Evolutionary conservation across 2,113 vertebrate species (phyloP).

Genomic region (Ammodytes marinus): DNA sequence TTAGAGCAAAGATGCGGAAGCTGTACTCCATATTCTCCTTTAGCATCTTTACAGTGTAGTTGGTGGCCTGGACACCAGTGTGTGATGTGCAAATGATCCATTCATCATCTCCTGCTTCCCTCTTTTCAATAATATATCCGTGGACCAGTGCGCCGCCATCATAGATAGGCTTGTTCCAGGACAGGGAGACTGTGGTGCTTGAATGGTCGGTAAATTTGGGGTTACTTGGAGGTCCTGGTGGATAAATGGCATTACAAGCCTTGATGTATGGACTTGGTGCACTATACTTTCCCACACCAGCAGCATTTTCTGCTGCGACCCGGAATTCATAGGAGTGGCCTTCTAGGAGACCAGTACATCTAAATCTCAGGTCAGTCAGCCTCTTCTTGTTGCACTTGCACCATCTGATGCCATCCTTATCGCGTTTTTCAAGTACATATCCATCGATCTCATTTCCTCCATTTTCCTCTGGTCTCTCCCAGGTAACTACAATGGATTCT

Average conservation of each 20-base stretch:
- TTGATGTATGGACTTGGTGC: conserved; percentile 91
- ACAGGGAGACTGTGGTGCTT: conserved; percentile 92
- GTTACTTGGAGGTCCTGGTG: conserved; percentile 95
- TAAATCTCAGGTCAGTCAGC: conserved; percentile 91
- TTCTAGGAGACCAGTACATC: conserved; percentile 92
- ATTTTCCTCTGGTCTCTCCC: conserved; percentile 92
- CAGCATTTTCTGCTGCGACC: conserved; percentile 97
- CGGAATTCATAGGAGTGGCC: conserved; percentile 97
- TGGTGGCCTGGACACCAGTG: conserved; percentile 89
- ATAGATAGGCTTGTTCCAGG: conserved; percentile 96
- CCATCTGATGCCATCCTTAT: conserved; percentile 97
- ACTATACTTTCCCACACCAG: conserved; percentile 93
- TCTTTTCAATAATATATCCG: conserved; percentile 93
- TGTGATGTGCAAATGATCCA: conserved; percentile 92
- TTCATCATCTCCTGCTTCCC: conserved; percentile 91
- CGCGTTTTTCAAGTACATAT: conserved; percentile 97
- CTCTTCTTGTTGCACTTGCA: conserved; percentile 97
- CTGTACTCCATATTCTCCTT: conserved; percentile 97
- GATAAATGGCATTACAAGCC: conserved; percentile 94
- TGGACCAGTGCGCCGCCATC: conserved; percentile 93
- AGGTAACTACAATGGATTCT: conserved; percentile 95
- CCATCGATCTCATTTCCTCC: conserved; percentile 96
- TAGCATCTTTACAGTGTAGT: conserved; percentile 92
- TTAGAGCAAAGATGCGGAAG: conserved; percentile 95
- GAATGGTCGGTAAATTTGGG: conserved; percentile 95